phyloP scores from a whole-genome alignment of 2,113 vertebrate genomes.

The Tachysurus fulvidraco region DNA sequence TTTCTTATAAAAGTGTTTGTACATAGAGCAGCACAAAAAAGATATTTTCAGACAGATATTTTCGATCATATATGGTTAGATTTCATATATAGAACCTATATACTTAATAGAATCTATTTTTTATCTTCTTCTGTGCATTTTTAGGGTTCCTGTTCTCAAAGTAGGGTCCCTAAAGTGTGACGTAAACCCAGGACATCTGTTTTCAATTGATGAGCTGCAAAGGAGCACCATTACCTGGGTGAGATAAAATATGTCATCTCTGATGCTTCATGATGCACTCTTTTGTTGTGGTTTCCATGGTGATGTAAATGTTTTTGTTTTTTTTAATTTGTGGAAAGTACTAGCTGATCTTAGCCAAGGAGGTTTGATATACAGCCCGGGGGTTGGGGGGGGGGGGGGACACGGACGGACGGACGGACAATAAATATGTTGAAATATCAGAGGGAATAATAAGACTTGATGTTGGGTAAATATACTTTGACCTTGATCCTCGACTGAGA shows the following conservation, averaged over 20 bases:
- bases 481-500: background rate
- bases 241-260: background rate
- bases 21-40: background rate
- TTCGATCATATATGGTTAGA: background rate
- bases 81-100: background rate
- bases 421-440: constrained; percentile 6
- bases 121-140: background rate
- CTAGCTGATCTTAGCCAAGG: background rate
- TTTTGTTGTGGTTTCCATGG: background rate
- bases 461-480: background rate
- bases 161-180: background rate
- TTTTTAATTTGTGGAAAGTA: background rate
- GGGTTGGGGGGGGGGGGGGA: no score
- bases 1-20: background rate
- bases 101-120: background rate
- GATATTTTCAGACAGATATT: no score
- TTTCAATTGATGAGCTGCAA: background rate
- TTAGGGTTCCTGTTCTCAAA: background rate
- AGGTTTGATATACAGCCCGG: background rate
- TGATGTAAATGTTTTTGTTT: background rate
- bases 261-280: background rate
- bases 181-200: background rate
- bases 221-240: background rate
- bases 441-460: background rate
- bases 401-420: background rate